These are phyloP conservation scores for Lysandra bellargus DNA, from an alignment of 2,888 invertebrate species.

Conservation along the genomic window DNA sequence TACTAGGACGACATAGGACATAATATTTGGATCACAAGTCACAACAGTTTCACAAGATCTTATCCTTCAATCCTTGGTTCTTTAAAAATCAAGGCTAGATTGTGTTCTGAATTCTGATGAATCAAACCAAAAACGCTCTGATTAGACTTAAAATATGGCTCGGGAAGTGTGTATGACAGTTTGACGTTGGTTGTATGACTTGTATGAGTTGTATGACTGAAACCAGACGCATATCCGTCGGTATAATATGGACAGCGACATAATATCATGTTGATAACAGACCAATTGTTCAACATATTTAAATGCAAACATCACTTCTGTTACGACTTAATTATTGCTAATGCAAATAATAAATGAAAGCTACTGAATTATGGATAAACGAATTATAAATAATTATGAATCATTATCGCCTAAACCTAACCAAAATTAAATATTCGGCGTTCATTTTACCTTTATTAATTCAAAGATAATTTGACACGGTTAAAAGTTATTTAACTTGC, in stretches of 20 bases:
- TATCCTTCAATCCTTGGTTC: not conserved
- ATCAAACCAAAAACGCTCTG: not conserved
- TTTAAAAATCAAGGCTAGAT: not conserved
- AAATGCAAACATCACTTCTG: not conserved
- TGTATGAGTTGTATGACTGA: slow-evolving; percentile 11
- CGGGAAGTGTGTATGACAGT: not conserved
- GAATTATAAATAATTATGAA: not conserved
- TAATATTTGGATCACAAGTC: not conserved
- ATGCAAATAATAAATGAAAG: not conserved
- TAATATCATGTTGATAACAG: slow-evolving; percentile 9
- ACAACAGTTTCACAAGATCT: not conserved
- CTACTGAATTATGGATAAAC: not conserved
- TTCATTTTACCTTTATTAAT: not conserved
- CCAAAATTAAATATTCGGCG: not conserved
- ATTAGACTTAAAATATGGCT: not conserved
- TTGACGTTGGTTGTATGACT: slow-evolving; percentile 5
- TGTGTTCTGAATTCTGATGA: not conserved
- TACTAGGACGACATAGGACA: not conserved
- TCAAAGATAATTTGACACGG: not conserved
- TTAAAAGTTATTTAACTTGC: not conserved
- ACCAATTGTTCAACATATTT: not conserved
- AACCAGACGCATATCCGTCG: slow-evolving; percentile 2
- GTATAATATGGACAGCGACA: slow-evolving; percentile 11
- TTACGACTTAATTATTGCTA: not conserved
- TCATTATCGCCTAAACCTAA: not conserved